A percentile compares a stretch with the other conserved stretches of the same genome.
Conservation (phyloP, 2,888 invertebrate genomes). For the Sclerodermus sp. region DNA sequence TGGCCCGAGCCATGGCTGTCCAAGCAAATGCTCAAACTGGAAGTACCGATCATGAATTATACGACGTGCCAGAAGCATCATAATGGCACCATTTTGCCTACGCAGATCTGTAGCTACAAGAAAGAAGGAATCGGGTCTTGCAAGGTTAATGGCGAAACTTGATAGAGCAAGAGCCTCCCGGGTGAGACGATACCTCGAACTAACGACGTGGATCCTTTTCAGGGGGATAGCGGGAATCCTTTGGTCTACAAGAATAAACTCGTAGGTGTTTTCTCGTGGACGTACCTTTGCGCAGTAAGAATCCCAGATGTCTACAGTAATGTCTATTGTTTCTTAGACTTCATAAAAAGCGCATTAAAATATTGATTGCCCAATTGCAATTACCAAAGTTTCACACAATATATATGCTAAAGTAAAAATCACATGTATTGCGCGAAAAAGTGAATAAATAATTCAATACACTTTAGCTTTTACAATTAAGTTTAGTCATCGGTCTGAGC, state of each 20-base stretch:
- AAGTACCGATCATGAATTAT: constrained; percentile 5
- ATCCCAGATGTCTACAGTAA: constrained; percentile 15
- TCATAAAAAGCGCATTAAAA: constrained; percentile 1
- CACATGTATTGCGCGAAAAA: neutral
- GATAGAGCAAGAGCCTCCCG: neutral
- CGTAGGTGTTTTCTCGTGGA: constrained; percentile 19
- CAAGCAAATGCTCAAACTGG: constrained; percentile 9
- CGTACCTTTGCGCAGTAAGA: constrained; percentile 12
- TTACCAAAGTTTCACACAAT: too few species aligned
- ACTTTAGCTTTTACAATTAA: too few species aligned
- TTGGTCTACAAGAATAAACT: constrained; percentile 6
- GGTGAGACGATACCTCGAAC: too few species aligned
- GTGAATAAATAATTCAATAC: neutral
- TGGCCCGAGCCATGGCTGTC: neutral
- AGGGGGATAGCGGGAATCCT: constrained; percentile 21
- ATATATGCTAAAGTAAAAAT: too few species aligned
- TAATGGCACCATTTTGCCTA: constrained; percentile 7
- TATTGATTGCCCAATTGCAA: neutral
- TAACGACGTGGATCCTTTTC: neutral
- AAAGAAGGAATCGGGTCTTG: constrained; percentile 13
- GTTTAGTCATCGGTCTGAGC: too few species aligned
- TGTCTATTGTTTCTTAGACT: constrained; percentile 8
- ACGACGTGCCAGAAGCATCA: constrained; percentile 10
- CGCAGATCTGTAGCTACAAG: constrained; percentile 15
- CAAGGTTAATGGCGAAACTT: constrained; percentile 8